A percentile compares a stretch with the other conserved stretches of the same genome.
Evolutionary conservation across 2,888 invertebrate species (phyloP).

Genomic region (Cactoblastis cactorum): DNA sequence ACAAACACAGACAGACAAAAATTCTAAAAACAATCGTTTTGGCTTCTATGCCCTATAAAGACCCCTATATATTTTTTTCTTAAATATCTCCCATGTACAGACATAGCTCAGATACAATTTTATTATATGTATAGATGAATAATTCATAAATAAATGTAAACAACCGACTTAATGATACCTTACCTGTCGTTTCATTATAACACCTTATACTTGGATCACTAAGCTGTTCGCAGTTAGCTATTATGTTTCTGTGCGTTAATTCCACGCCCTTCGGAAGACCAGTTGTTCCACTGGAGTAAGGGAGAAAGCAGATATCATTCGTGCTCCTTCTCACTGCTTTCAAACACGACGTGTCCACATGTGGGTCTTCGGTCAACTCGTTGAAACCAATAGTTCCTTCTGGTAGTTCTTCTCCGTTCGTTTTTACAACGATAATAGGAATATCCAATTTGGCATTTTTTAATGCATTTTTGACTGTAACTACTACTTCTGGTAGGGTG

Average conservation of each 20-base stretch:
- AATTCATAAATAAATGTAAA: too few species aligned
- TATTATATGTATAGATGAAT: too few species aligned
- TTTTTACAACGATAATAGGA: conserved; percentile 76
- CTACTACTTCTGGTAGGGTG: conserved; percentile 75
- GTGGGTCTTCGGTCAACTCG: conserved; percentile 79
- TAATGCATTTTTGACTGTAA: conserved; percentile 67
- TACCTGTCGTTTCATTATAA: conserved; percentile 62
- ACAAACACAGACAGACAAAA: too few species aligned
- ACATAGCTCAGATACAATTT: too few species aligned
- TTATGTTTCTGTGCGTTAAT: conserved; percentile 80
- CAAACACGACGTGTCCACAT: conserved; percentile 75
- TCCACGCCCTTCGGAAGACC: conserved; percentile 89
- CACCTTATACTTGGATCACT: conserved; percentile 44
- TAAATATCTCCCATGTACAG: too few species aligned
- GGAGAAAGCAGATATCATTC: conserved; percentile 83
- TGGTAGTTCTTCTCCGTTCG: conserved; percentile 51
- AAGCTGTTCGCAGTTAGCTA: conserved; percentile 71
- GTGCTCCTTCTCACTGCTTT: conserved; percentile 60
- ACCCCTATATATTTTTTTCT: too few species aligned
- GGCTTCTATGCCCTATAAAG: too few species aligned
- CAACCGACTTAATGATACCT: conserved; percentile 20
- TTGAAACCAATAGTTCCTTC: conserved; percentile 80
- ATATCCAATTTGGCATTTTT: conserved; percentile 67
- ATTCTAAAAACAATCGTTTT: too few species aligned
- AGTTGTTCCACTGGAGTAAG: conserved; percentile 93